phyloP scores from a whole-genome alignment of 2,888 invertebrate genomes.

The Agonopterix subpropinquella region DNA sequence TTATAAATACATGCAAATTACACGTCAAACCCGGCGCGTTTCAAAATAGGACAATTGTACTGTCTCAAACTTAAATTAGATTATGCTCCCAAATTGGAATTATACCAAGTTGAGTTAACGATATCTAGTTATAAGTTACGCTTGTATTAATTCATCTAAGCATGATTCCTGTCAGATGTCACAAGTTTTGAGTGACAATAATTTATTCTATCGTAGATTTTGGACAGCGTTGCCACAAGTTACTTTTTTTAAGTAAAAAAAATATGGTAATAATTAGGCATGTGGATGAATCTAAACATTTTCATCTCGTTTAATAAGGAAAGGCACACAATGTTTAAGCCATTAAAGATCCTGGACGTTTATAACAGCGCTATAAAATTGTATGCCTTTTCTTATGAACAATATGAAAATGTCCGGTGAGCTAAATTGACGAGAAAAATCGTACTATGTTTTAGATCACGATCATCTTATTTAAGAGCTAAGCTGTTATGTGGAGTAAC shows the following conservation, averaged over 20 bases:
- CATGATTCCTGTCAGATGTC: constrained; percentile 5
- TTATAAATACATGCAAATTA: constrained; percentile 35
- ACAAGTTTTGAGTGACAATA: background rate
- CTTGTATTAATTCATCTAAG: constrained; percentile 3
- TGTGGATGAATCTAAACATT: too few species aligned
- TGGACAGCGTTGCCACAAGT: background rate
- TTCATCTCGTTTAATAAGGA: too few species aligned
- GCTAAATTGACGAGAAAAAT: too few species aligned
- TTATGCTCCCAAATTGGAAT: constrained; percentile 36
- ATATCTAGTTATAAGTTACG: constrained; percentile 29
- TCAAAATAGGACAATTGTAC: constrained; percentile 13
- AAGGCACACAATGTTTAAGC: too few species aligned
- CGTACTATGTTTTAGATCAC: too few species aligned
- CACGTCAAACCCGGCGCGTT: constrained; percentile 18
- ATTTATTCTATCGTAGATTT: background rate
- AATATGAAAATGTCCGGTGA: too few species aligned
- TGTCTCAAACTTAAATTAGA: constrained; percentile 30
- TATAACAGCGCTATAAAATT: too few species aligned
- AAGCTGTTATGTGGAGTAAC: too few species aligned
- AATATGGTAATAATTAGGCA: background rate
- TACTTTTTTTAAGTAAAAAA: too few species aligned
- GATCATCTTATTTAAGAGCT: background rate
- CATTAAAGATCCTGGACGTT: too few species aligned
- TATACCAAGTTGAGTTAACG: constrained; percentile 29
- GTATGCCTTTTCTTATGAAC: too few species aligned